Evolutionary conservation across 2,888 invertebrate species (phyloP).

Genomic region (Archaeoteleia sp.): DNA sequence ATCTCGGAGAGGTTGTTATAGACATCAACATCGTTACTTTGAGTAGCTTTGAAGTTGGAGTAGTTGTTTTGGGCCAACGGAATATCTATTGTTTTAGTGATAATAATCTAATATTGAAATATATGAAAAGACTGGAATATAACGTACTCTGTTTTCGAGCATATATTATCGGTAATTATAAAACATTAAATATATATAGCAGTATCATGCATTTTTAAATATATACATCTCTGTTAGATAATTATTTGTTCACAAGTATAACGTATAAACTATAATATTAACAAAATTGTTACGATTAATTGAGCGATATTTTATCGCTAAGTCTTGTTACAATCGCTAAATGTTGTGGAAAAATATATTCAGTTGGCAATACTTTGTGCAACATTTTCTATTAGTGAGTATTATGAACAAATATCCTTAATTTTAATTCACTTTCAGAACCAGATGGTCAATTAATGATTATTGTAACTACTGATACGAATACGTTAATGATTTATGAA

Average conservation of each 20-base stretch:
- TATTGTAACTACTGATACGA: conserved; percentile 87
- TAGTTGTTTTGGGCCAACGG: conserved; percentile 89
- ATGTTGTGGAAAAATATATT: too few species aligned
- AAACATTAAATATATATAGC: too few species aligned
- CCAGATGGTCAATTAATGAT: conserved; percentile 83
- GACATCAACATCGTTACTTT: conserved; percentile 80
- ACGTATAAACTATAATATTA: not conserved
- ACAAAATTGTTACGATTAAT: too few species aligned
- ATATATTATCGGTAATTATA: conserved; percentile 79
- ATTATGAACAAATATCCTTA: too few species aligned
- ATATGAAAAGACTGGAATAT: conserved; percentile 90
- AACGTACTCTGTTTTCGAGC: conserved; percentile 85
- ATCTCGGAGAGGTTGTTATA: conserved; percentile 86
- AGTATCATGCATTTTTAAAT: too few species aligned
- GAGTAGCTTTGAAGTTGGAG: conserved; percentile 81
- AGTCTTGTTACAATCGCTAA: too few species aligned
- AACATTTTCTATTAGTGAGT: too few species aligned
- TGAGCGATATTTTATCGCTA: too few species aligned
- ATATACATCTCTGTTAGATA: too few species aligned
- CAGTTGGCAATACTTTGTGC: too few species aligned
- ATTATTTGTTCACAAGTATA: too few species aligned
- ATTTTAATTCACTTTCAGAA: too few species aligned
- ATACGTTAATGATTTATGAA: conserved; percentile 89
- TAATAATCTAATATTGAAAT: conserved; percentile 84
- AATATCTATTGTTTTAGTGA: conserved; percentile 88